Conservation (phyloP, 1,140 invertebrate genomes). For the Bombus waltoni region DNA sequence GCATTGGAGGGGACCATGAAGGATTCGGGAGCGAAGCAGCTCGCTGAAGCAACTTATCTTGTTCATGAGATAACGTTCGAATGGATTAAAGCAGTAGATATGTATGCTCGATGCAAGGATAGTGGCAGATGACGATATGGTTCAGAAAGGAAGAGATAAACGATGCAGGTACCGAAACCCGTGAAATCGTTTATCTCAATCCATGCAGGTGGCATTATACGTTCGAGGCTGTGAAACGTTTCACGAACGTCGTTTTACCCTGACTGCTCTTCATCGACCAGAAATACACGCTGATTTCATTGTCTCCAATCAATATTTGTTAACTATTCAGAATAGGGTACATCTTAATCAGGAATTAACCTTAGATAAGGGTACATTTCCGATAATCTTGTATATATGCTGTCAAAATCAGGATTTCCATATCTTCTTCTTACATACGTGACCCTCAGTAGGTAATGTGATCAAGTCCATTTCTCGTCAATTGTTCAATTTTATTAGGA, state of each 20-base stretch:
- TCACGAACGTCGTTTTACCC: conserved; percentile 43
- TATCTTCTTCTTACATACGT: no score
- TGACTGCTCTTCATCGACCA: background rate
- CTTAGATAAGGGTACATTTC: no score
- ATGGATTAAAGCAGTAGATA: conserved; percentile 22
- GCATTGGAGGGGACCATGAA: background rate
- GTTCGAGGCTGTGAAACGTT: conserved; percentile 46
- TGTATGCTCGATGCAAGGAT: background rate
- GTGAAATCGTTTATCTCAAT: conserved; percentile 62
- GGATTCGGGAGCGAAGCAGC: conserved; percentile 8
- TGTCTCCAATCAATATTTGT: no score
- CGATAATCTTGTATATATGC: no score
- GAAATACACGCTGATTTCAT: no score
- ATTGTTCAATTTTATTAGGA: no score
- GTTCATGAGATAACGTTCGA: conserved; percentile 35
- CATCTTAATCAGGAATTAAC: no score
- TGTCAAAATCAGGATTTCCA: no score
- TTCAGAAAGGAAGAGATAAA: background rate
- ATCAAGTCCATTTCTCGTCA: no score
- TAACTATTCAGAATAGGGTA: no score
- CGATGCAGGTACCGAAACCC: conserved; percentile 34
- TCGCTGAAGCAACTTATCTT: conserved; percentile 51
- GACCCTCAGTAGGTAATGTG: no score
- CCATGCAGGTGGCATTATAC: conserved; percentile 58
- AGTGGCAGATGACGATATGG: background rate